Base-by-base conservation (phyloP, 1,140 invertebrate species). In the Caenorhabditis tropicalis region DNA sequence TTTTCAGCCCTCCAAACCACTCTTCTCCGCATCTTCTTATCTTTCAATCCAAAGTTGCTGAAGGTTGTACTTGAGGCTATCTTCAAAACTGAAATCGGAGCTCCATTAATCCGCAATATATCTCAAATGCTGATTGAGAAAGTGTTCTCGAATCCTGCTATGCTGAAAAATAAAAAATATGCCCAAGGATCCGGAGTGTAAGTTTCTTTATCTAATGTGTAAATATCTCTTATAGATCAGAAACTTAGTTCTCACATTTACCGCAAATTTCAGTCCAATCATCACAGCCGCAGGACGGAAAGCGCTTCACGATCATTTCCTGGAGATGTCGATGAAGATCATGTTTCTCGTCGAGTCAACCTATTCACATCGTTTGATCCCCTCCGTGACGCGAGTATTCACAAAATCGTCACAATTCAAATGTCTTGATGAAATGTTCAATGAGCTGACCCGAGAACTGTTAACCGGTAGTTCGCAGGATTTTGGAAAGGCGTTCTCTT, bases 101-200 rank as follows among this genome's bases (percentile, higher is more conserved):
- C 19, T 36, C 60, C 36, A 36, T 33, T 70, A n/a, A 70, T 70
- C 9, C 16, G 31, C 15, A 24, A 7, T n/a, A 15, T 70, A 10
- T 70, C 60, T 4, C 60, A 70, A 33, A 36, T 70, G n/a, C n/a
- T 70, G 12, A 33, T 70, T n/a, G 60, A 70, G 5, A 31, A 10
- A 15, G 60, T 70, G 15, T 70, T 70, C 19, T 70, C 31, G 9
- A 70, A 70, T 70, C 60, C 60, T 15, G 19, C 31, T 4, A 70
- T 70, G 60, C 19, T 70, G 16, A 70, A 70, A 19, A 70, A 70
- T 33, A 70, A 70, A 27, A 70, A 70, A n/a, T 70, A 36, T 39
- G 60, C 60, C 16, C 60, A 70, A n/a, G 60, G 60, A 7, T 70
- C 60, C n/a, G 60, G 60, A 36, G 39, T 29, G 56, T 58, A 29